Evolutionary conservation across 2,113 vertebrate species (phyloP).

Genomic region (Phalacrocorax brasilianus): DNA sequence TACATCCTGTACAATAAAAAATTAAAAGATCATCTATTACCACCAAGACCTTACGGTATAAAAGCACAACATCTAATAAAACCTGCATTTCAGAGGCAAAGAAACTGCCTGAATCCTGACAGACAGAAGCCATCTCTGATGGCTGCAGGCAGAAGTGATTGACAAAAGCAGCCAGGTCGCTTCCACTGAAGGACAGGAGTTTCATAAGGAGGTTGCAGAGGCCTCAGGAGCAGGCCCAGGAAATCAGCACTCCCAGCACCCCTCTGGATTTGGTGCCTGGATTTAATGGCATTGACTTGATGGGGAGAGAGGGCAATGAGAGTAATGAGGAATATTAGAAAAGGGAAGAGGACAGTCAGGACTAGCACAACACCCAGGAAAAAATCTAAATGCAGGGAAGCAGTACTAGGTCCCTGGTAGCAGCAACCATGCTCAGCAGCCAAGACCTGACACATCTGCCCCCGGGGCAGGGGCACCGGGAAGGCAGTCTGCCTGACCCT

Average conservation of each 20-base stretch:
- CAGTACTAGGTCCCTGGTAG: not conserved
- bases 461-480: not conserved
- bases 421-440: not conserved
- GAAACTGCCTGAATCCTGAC: not conserved
- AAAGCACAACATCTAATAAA: not conserved
- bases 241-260: not conserved
- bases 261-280: not conserved
- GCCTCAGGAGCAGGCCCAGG: not conserved
- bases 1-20: conserved; percentile 35
- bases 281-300: not conserved
- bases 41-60: not conserved
- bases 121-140: not conserved
- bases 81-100: not conserved
- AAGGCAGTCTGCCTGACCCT: not conserved
- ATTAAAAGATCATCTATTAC: not conserved
- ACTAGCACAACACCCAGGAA: not conserved
- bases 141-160: not conserved
- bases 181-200: not conserved
- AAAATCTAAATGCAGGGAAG: not conserved
- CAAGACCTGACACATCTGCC: not conserved
- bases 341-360: not conserved
- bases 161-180: not conserved
- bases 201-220: not conserved
- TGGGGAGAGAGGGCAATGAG: not conserved
- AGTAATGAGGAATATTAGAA: not conserved